Evolutionary conservation across 2,888 invertebrate genomes (phyloP).

Genomic region (Lamellibrachia columna): DNA sequence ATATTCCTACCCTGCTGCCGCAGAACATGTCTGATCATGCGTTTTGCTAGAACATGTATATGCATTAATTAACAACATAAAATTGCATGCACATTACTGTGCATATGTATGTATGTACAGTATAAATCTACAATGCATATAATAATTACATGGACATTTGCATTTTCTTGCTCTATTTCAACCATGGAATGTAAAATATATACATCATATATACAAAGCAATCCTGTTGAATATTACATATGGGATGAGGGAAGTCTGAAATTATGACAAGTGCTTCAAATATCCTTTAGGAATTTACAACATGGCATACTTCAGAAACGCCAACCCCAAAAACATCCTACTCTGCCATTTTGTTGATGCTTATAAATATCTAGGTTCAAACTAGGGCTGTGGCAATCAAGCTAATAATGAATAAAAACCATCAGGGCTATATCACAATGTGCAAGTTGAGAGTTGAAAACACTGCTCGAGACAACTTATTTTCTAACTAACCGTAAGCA

Average conservation of each 20-base stretch:
- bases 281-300: not conserved
- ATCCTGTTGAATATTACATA: not conserved
- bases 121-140: constrained; percentile 12
- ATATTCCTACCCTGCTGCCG: not conserved
- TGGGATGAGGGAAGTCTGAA: not conserved
- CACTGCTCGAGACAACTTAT: not conserved
- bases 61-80: not conserved
- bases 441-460: not conserved
- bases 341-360: not conserved
- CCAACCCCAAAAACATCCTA: not conserved
- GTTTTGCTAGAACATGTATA: not conserved
- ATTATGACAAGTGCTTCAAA: not conserved
- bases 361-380: not conserved
- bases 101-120: not conserved
- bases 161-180: not conserved
- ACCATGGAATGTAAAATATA: constrained; percentile 3
- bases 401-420: not conserved
- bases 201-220: not conserved
- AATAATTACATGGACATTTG: not conserved
- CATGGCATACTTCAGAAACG: not conserved
- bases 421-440: not conserved
- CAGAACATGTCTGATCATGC: not conserved
- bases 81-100: not conserved
- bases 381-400: not conserved
- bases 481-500: not conserved